A percentile compares a stretch with the other conserved stretches of the same genome.
phyloP scores from a whole-genome alignment of 1,140 invertebrate genomes.

The Drosophila lini region DNA sequence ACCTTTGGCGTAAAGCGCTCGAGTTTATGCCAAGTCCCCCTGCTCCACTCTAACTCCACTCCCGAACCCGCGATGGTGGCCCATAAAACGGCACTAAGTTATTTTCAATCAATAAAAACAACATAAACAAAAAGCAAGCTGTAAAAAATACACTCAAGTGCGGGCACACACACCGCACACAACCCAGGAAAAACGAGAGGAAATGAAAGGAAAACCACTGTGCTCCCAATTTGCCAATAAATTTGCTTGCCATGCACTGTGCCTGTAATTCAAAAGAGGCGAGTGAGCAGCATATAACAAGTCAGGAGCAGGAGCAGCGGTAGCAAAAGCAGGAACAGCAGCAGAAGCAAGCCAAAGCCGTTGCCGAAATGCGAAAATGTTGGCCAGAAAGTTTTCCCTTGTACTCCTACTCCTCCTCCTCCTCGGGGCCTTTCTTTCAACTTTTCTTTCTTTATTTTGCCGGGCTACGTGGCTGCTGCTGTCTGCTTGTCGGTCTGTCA shows the following conservation, averaged over 20 bases:
- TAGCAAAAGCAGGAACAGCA: neutral
- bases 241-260: slow-evolving; percentile 75
- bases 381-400: slow-evolving; percentile 49
- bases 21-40: slow-evolving; percentile 58
- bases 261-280: slow-evolving; percentile 69
- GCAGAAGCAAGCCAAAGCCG: slow-evolving; percentile 9
- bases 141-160: slow-evolving; percentile 78
- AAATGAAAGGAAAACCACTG: slow-evolving; percentile 62
- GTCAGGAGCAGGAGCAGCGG: neutral
- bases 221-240: slow-evolving; percentile 82
- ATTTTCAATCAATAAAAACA: slow-evolving; percentile 83
- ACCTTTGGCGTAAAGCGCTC: slow-evolving; percentile 74
- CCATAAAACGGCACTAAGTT: slow-evolving; percentile 80
- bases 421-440: slow-evolving; percentile 11
- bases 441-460: slow-evolving; percentile 9
- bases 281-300: slow-evolving; percentile 25
- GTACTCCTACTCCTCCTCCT: neutral
- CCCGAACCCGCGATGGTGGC: slow-evolving; percentile 25
- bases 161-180: slow-evolving; percentile 9
- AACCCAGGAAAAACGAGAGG: neutral
- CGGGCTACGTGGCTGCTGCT: slow-evolving; percentile 33
- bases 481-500: slow-evolving; percentile 22
- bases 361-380: slow-evolving; percentile 46
- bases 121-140: slow-evolving; percentile 80
- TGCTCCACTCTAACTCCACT: neutral